These are phyloP conservation scores for Phortica variegata DNA, from an alignment of 1,140 invertebrate genomes.

Conservation along the genomic window DNA sequence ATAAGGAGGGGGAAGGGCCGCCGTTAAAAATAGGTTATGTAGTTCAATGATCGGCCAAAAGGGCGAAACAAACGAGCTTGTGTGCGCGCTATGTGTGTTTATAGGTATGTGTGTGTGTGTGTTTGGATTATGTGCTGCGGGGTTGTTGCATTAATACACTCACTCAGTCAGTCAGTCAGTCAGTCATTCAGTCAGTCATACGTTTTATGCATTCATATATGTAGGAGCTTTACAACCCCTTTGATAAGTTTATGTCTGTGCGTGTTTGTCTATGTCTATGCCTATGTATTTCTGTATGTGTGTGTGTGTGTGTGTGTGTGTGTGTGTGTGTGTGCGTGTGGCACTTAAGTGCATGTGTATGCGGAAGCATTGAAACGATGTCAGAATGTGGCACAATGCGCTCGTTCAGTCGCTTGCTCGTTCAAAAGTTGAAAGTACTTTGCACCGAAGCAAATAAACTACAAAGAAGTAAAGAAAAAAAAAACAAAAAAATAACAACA, in stretches of 20 bases:
- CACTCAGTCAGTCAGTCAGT: too few species aligned
- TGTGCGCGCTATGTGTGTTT: neutral
- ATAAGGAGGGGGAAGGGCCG: too few species aligned
- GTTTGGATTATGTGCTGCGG: neutral
- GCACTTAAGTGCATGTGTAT: slow-evolving; percentile 9
- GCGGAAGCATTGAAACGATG: slow-evolving; percentile 11
- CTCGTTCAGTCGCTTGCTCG: too few species aligned
- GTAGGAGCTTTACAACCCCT: too few species aligned
- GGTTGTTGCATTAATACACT: too few species aligned
- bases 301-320: slow-evolving; percentile 1
- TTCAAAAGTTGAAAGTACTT: neutral
- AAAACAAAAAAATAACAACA: too few species aligned
- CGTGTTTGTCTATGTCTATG: neutral
- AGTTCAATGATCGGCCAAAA: slow-evolving; percentile 19
- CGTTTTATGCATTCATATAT: too few species aligned
- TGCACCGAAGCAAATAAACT: too few species aligned
- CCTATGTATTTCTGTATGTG: too few species aligned
- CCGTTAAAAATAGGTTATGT: too few species aligned
- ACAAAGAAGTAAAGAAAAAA: too few species aligned
- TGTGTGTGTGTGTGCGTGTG: neutral
- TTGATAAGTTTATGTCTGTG: neutral
- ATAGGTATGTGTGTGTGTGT: neutral
- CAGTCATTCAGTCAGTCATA: too few species aligned
- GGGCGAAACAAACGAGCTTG: slow-evolving; percentile 18
- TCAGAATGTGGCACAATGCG: slow-evolving; percentile 6